Evolutionary conservation across 2,797 vertebrate genomes (phyloP).

Genomic region (Neomorphus geoffroyi): DNA sequence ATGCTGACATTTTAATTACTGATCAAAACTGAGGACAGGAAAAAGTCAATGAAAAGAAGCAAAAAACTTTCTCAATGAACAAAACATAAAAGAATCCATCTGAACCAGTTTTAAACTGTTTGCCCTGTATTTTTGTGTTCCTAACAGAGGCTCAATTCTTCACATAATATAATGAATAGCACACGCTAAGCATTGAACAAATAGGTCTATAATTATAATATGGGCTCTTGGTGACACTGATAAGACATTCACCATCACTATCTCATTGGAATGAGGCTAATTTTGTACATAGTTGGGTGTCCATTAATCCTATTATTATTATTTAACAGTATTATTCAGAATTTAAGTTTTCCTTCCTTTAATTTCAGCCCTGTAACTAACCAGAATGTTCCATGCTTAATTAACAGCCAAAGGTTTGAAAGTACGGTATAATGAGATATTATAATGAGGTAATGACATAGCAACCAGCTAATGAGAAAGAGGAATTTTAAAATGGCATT

Average conservation of each 20-base stretch:
- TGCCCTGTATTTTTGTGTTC: not conserved
- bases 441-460: slow-evolving; percentile 50
- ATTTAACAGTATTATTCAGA: slow-evolving; percentile 62
- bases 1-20: not conserved
- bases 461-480: slow-evolving; percentile 42
- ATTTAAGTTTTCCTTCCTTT: slow-evolving; percentile 67
- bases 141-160: not conserved
- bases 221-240: slow-evolving; percentile 63
- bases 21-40: not conserved
- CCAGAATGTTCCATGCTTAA: slow-evolving; percentile 57
- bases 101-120: not conserved
- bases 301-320: slow-evolving; percentile 68
- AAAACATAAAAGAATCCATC: not conserved
- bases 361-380: slow-evolving; percentile 60
- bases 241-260: slow-evolving; percentile 53
- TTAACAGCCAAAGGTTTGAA: slow-evolving; percentile 63
- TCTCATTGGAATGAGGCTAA: slow-evolving; percentile 55
- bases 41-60: not conserved
- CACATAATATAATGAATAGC: slow-evolving; percentile 54
- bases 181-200: slow-evolving; percentile 43
- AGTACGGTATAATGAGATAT: slow-evolving; percentile 53
- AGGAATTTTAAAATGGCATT: slow-evolving; percentile 30
- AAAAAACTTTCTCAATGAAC: not conserved
- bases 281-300: slow-evolving; percentile 62
- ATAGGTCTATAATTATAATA: slow-evolving; percentile 65